Evolutionary conservation across 2,888 invertebrate species (phyloP).

Genomic region (Callimorpha dominula): DNA sequence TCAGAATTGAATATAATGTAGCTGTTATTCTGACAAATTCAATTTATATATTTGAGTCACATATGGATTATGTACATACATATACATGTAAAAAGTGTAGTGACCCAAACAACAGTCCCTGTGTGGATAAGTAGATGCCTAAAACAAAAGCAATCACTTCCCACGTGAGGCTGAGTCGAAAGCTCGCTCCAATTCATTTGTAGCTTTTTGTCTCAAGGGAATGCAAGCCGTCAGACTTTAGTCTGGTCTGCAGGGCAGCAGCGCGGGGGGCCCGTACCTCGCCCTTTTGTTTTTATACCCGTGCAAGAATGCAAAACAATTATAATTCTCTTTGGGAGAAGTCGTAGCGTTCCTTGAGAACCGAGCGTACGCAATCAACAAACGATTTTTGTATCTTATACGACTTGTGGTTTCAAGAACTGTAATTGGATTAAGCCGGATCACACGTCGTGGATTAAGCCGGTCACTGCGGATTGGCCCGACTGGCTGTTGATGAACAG

Average conservation of each 20-base stretch:
- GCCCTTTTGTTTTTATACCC: conserved; percentile 85
- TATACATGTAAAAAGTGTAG: conserved; percentile 5
- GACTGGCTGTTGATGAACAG: conserved; percentile 58
- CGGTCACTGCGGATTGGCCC: conserved; percentile 45
- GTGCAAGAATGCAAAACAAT: conserved; percentile 87
- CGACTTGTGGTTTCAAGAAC: conserved; percentile 75
- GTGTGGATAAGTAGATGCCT: conserved; percentile 28
- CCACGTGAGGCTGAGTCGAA: conserved; percentile 58
- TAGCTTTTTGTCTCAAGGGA: conserved; percentile 82
- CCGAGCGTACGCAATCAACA: conserved; percentile 75
- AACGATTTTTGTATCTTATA: conserved; percentile 74
- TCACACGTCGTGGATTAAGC: conserved; percentile 41
- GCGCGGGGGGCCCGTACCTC: conserved; percentile 79
- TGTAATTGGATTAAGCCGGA: conserved; percentile 72
- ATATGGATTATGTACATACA: background rate
- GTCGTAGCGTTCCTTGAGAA: conserved; percentile 76
- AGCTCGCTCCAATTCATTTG: conserved; percentile 77
- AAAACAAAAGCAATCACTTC: conserved; percentile 50
- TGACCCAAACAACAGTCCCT: conserved; percentile 24
- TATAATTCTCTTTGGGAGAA: conserved; percentile 84
- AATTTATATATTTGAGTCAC: background rate
- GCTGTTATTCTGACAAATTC: background rate
- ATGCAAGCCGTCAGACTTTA: conserved; percentile 84
- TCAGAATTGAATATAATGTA: background rate
- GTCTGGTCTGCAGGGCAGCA: conserved; percentile 76